Conservation (phyloP, 2,888 invertebrate genomes). For the Aproaerema taeniolella region DNA sequence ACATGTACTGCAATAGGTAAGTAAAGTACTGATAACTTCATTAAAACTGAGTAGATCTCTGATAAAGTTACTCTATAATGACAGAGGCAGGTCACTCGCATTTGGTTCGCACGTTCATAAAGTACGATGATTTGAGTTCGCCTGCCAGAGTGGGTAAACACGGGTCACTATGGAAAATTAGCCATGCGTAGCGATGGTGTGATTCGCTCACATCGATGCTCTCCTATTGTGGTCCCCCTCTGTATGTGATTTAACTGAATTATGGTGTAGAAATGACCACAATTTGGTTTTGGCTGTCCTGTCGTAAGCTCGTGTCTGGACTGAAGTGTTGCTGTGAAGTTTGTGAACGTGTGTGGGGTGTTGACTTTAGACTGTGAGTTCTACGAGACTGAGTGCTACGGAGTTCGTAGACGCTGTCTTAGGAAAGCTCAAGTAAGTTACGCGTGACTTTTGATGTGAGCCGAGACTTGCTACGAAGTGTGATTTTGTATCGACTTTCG, state of each 20-base stretch:
- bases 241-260: slow-evolving; percentile 73
- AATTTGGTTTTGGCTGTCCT: slow-evolving; percentile 66
- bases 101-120: slow-evolving; percentile 42
- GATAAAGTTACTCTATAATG: slow-evolving; percentile 28
- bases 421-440: slow-evolving; percentile 54
- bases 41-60: slow-evolving; percentile 6
- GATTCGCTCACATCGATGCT: slow-evolving; percentile 74
- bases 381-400: slow-evolving; percentile 48
- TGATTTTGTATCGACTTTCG: not conserved
- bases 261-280: slow-evolving; percentile 69
- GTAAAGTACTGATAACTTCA: slow-evolving; percentile 11
- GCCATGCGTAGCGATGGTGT: slow-evolving; percentile 72
- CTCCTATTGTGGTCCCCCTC: slow-evolving; percentile 73
- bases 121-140: slow-evolving; percentile 53
- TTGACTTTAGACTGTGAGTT: slow-evolving; percentile 38
- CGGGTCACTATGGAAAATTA: slow-evolving; percentile 62
- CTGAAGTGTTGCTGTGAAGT: slow-evolving; percentile 26
- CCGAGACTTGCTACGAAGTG: not conserved
- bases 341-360: slow-evolving; percentile 32
- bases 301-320: slow-evolving; percentile 49
- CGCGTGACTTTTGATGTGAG: slow-evolving; percentile 5
- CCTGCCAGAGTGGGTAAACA: slow-evolving; percentile 50
- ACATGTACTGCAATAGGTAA: not conserved
- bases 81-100: slow-evolving; percentile 42
- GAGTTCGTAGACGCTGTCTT: slow-evolving; percentile 36